Base-by-base conservation (phyloP, 2,113 vertebrate species). In the Forbesichthys papilliferus region DNA sequence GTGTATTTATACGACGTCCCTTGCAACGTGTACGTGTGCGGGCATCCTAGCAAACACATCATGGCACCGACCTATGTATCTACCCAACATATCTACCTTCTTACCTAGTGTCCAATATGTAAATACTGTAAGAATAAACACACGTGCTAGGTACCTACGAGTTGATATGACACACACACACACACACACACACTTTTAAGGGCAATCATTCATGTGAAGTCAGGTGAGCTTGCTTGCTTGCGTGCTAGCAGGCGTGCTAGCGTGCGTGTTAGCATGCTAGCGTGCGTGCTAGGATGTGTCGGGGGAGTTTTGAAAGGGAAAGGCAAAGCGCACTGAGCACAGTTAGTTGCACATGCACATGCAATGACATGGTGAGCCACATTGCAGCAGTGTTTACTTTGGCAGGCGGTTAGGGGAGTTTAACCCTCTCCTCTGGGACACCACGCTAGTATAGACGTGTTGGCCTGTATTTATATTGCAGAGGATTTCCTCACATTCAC, bases 101-200 rank as follows among this genome's bases (percentile, higher is more conserved):
- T 85, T 51, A 89, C 88, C 70, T 8, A 84, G 84, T 56, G 93
- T 94, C 92, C 91, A 94, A 92, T 93, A 94, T 95, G 94, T 95
- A 94, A 86, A 96, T 94, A 94, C 56, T 95, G 92, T 95, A 84
- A 78, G 36, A 42, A 42, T 42, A 42, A 42, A 42, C 7, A 7
- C 7, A 8, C 7, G 4, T 42, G 36, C 36, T 42, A 42, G 36
- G 36, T 42, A 42, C 36, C 36, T 6, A 42, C 4, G 5, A 42
- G 36, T 42, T 42, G 36, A 42, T 42, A 42, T 42, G 36, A 8
- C 36, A 42, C 36, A 42, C 36, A 42, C 36, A 42, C 36, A 42
- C 7, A 42, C 36, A 7, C 36, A 42, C 36, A 42, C 36, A 42
- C 36, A 42, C 36, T 42, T 8, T 42, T 42, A 42, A 42, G 36